Percentiles rank a stretch among this genome's conserved stretches.
Conservation (phyloP, 2,113 vertebrate genomes). For the Nerophis ophidion region DNA sequence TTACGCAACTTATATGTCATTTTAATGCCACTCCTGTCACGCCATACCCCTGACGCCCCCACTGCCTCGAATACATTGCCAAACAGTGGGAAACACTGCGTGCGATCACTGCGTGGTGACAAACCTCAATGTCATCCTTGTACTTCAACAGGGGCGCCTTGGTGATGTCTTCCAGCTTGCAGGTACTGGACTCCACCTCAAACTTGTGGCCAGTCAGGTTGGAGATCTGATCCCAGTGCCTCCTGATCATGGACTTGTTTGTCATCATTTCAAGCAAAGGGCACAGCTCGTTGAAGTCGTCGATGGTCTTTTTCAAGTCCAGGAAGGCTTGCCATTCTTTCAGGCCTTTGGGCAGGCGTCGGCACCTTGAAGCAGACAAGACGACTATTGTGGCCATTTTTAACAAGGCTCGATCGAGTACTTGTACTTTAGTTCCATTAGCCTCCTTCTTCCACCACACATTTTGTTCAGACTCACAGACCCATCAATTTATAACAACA, state of each 20-base stretch:
- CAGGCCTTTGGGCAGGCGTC: conserved; percentile 40
- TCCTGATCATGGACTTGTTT: conserved; percentile 39
- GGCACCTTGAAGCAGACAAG: conserved; percentile 16
- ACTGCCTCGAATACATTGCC: too few species aligned
- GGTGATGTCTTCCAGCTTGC: conserved; percentile 34
- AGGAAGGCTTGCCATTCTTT: conserved; percentile 65
- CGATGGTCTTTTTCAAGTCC: conserved; percentile 78
- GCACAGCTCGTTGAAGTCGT: conserved; percentile 65
- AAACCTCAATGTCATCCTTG: conserved; percentile 47
- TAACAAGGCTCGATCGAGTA: too few species aligned
- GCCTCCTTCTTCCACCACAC: too few species aligned
- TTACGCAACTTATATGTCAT: too few species aligned
- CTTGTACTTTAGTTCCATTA: too few species aligned
- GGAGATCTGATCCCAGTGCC: conserved; percentile 42
- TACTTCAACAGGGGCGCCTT: conserved; percentile 34
- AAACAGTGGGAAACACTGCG: too few species aligned
- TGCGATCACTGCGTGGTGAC: too few species aligned
- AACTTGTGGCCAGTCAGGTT: conserved; percentile 40
- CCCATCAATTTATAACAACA: too few species aligned
- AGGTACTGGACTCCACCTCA: conserved; percentile 34
- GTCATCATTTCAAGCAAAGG: conserved; percentile 50
- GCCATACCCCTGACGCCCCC: too few species aligned
- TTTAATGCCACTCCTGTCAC: too few species aligned
- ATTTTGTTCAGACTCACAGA: too few species aligned
- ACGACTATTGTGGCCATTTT: neutral